These are phyloP conservation scores for Maccullochella peelii DNA, from an alignment of 2,113 vertebrate genomes.

Conservation along the genomic window DNA sequence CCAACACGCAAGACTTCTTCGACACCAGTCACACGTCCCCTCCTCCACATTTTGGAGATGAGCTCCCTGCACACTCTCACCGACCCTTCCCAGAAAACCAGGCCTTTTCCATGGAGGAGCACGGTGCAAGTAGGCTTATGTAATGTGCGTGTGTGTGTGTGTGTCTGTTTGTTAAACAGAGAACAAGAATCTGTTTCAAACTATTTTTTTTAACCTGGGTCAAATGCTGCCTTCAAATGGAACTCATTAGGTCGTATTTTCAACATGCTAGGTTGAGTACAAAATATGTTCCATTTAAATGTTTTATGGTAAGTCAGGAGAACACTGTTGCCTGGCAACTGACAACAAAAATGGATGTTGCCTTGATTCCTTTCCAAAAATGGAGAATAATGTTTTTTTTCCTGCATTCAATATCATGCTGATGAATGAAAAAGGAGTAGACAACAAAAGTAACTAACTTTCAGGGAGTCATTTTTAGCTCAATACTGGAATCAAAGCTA, in stretches of 20 bases:
- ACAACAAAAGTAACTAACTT: background rate
- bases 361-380: conserved; percentile 1
- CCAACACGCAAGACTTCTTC: conserved; percentile 92
- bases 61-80: conserved; percentile 86
- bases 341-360: conserved; percentile 26
- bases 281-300: conserved; percentile 17
- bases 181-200: background rate
- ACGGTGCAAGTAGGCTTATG: conserved; percentile 88
- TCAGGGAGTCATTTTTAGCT: background rate
- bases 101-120: conserved; percentile 95
- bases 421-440: background rate
- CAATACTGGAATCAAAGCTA: background rate
- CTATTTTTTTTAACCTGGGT: background rate
- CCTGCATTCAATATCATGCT: background rate
- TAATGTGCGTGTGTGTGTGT: conserved; percentile 20
- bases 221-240: background rate
- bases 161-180: conserved; percentile 15
- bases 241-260: conserved; percentile 1
- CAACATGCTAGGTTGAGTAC: background rate
- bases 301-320: conserved; percentile 13
- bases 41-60: conserved; percentile 90
- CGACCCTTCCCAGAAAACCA: conserved; percentile 94
- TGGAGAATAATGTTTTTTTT: background rate
- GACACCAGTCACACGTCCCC: conserved; percentile 90
- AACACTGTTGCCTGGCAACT: conserved; percentile 58